Evolutionary conservation across 1,140 invertebrate species (phyloP), one percentile per base, ranked within the genome.

Genomic region (Fopius arisanus): DNA sequence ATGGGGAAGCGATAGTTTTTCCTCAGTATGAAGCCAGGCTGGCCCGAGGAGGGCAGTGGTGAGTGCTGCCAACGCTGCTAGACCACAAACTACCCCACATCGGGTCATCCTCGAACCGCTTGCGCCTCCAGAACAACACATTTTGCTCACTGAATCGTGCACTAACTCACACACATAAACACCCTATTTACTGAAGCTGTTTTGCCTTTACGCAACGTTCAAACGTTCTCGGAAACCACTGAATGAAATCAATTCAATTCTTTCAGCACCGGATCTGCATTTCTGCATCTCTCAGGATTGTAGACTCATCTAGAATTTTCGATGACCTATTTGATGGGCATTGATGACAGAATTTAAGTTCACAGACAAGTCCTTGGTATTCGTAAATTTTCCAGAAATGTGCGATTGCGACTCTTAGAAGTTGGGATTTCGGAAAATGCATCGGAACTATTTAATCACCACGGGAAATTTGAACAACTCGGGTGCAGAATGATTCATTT

Each of bases 21-120:
- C 87, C 63, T 88, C 87, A 21, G 87, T 88, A 62, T 87, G 86
- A 14, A 88, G 80, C 86, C 87, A 88, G 5, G 86, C 85, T 2
- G 87, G 86, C 2, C 86, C 86, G 28, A 87, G 73, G 28, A 88
- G 80, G 0, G 86, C 86, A 3, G 84, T 83, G 54, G 84, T 81
- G 4, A 88, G 79, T 4, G 87, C 87, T 0, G 82, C 86, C 0
- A 88, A 78, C 0, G 87, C 87, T 12, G 87, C 87, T 51, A 88
- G 78, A 28, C 87, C 86, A 40, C 86, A 87, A 29, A 88, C 75
- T 3, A 88, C 79, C n/a, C 86, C 87, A 74, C 86, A 88, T 62
- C 86, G 81, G 40, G 87, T 87, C 82, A 87, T 79, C 48, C 80
- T 81, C 29, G 82, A 80, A 14, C 87, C 87, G 62, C 84, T 83